Evolutionary conservation across 2,113 vertebrate species (phyloP).

Genomic region (Struthio camelus): DNA sequence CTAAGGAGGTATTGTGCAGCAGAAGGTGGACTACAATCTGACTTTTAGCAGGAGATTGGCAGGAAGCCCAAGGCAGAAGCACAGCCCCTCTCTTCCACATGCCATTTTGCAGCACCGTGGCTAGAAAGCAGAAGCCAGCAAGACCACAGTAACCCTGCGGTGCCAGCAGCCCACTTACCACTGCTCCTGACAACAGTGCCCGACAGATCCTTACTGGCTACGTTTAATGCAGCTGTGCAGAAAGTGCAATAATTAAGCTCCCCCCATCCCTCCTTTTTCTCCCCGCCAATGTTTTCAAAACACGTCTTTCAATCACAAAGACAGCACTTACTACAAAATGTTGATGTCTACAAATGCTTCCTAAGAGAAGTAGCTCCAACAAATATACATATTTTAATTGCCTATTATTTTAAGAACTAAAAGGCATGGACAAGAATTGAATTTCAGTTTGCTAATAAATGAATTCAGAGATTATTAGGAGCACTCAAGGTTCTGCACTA

Average conservation of each 20-base stretch:
- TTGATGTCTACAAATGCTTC: not conserved
- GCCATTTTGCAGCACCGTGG: rapidly evolving
- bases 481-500: not conserved
- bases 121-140: not conserved
- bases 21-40: not conserved
- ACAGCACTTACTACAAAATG: not conserved
- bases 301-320: not conserved
- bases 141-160: not conserved
- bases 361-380: not conserved
- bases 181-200: not conserved
- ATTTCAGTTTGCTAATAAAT: not conserved
- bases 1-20: not conserved
- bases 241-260: not conserved
- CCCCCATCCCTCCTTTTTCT: too few relatives aligned
- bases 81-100: not conserved
- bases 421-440: not conserved
- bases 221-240: not conserved
- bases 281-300: not conserved
- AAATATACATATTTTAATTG: not conserved
- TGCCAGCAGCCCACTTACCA: not conserved
- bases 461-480: not conserved
- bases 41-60: not conserved
- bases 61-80: not conserved
- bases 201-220: not conserved
- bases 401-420: not conserved